Evolutionary conservation across 1,140 invertebrate genomes (phyloP).

Genomic region (Drosophila kohkoa): DNA sequence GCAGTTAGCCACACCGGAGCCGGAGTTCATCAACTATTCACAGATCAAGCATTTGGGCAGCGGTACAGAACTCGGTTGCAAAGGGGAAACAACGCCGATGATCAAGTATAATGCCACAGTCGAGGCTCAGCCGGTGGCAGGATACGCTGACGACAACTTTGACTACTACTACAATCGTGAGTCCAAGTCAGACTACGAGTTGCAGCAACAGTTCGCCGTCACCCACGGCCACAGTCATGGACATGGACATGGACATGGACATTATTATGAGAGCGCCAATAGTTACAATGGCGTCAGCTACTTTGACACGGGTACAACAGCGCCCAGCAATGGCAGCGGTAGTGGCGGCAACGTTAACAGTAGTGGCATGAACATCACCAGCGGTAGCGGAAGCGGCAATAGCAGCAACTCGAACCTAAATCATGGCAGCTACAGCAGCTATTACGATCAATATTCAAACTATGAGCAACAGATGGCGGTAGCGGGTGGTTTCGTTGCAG

Average conservation of each 20-base stretch:
- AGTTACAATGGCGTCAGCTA: slow-evolving; percentile 70
- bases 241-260: no score
- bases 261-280: slow-evolving; percentile 71
- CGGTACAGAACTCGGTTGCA: slow-evolving; percentile 52
- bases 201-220: slow-evolving; percentile 57
- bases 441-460: slow-evolving; percentile 69
- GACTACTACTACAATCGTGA: slow-evolving; percentile 71
- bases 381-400: slow-evolving; percentile 1
- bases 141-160: slow-evolving; percentile 67
- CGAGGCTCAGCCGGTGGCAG: slow-evolving; percentile 61
- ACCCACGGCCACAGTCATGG: slow-evolving; percentile 21
- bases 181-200: slow-evolving; percentile 64
- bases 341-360: slow-evolving; percentile 67
- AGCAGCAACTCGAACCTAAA: slow-evolving; percentile 20
- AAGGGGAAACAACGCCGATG: slow-evolving; percentile 58
- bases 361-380: slow-evolving; percentile 45
- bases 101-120: slow-evolving; percentile 76
- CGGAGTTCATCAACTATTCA: slow-evolving; percentile 79
- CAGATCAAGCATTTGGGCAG: slow-evolving; percentile 69
- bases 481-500: slow-evolving; percentile 27
- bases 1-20: slow-evolving; percentile 65
- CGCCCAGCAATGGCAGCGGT: slow-evolving; percentile 46
- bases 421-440: slow-evolving; percentile 57
- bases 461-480: slow-evolving; percentile 72
- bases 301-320: slow-evolving; percentile 62